Percentiles rank a stretch among this genome's conserved stretches.
phyloP scores from a whole-genome alignment of 2,888 invertebrate genomes.

The Phortica okadai region DNA sequence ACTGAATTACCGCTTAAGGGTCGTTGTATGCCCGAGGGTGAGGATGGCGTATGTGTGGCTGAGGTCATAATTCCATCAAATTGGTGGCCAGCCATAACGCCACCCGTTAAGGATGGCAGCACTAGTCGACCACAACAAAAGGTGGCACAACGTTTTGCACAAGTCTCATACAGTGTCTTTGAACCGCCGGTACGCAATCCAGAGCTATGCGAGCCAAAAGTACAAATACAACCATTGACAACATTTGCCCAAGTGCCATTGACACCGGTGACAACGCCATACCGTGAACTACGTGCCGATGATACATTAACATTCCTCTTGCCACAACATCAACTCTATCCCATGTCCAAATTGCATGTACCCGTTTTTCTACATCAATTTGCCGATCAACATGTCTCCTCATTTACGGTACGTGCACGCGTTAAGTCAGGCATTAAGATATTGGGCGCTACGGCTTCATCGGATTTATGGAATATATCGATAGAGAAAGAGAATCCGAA shows the following conservation, averaged over 20 bases:
- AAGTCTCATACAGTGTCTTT: conserved; percentile 91
- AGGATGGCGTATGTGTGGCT: conserved; percentile 94
- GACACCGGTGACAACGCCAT: conserved; percentile 86
- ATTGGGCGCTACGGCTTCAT: conserved; percentile 87
- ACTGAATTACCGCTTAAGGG: conserved; percentile 84
- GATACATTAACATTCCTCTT: conserved; percentile 90
- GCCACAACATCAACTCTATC: conserved; percentile 92
- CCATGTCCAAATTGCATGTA: conserved; percentile 91
- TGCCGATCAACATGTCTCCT: conserved; percentile 83
- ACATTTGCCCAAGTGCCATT: conserved; percentile 83
- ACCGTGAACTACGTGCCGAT: conserved; percentile 89
- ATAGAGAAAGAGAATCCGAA: conserved; percentile 89
- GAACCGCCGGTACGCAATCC: conserved; percentile 85
- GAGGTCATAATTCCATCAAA: conserved; percentile 91
- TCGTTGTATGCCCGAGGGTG: conserved; percentile 94
- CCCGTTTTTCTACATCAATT: conserved; percentile 91
- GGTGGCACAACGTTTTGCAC: conserved; percentile 85
- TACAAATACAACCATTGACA: conserved; percentile 83
- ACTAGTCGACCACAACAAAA: conserved; percentile 77
- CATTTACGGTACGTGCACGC: conserved; percentile 92
- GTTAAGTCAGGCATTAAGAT: conserved; percentile 92
- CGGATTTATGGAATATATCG: conserved; percentile 90
- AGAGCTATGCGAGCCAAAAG: conserved; percentile 85
- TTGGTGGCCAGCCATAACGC: conserved; percentile 91
- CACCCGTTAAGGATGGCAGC: conserved; percentile 80